Evolutionary conservation across 2,888 invertebrate genomes (phyloP).

Genomic region (Linyphia triangularis): DNA sequence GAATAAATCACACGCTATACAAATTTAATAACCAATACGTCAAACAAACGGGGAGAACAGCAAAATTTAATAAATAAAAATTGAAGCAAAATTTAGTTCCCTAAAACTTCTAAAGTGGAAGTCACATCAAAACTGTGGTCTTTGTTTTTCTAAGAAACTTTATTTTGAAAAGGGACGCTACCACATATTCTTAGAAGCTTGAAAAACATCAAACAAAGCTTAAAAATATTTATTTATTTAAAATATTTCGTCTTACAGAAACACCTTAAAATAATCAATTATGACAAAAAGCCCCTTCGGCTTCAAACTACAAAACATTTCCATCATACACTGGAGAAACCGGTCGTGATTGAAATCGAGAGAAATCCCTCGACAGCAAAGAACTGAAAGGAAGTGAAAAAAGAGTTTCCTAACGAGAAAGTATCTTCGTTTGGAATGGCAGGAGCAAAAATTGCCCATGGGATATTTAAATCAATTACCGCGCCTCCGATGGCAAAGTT

Average conservation of each 20-base stretch:
- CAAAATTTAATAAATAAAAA: too few relatives aligned
- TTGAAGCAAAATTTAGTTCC: too few relatives aligned
- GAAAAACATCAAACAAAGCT: too few relatives aligned
- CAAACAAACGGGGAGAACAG: too few relatives aligned
- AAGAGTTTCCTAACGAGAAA: constrained; percentile 12
- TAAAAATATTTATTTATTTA: not conserved
- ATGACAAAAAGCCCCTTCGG: not conserved
- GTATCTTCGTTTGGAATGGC: not conserved
- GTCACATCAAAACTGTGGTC: too few relatives aligned
- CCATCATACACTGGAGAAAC: not conserved
- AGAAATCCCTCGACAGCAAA: constrained; percentile 3
- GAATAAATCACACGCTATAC: too few relatives aligned
- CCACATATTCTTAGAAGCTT: too few relatives aligned
- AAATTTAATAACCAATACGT: too few relatives aligned
- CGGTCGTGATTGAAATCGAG: constrained; percentile 25
- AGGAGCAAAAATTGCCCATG: constrained; percentile 17
- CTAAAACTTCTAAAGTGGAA: too few relatives aligned
- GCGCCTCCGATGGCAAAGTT: not conserved
- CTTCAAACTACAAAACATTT: constrained; percentile 12
- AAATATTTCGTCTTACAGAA: not conserved
- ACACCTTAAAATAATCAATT: not conserved
- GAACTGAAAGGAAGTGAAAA: not conserved
- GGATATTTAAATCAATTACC: not conserved
- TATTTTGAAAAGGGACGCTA: too few relatives aligned
- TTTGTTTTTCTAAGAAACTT: too few relatives aligned